A percentile compares a stretch with the other conserved stretches of the same genome.
These are phyloP conservation scores for Tineola bisselliella DNA, from an alignment of 2,888 invertebrate species.

Conservation along the genomic window DNA sequence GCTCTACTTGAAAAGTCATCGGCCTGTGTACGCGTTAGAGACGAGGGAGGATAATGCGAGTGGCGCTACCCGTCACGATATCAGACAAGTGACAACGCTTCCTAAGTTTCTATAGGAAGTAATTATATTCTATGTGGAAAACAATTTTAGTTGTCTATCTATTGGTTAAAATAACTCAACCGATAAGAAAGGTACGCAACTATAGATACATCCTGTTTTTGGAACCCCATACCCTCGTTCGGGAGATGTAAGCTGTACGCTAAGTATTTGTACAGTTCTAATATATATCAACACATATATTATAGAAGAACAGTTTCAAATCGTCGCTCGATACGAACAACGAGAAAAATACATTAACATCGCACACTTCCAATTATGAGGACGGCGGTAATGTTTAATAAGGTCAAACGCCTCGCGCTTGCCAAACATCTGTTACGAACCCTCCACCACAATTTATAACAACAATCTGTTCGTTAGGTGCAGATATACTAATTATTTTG, in stretches of 20 bases:
- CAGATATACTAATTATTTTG: background rate
- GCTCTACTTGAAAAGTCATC: conserved; percentile 38
- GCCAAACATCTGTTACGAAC: conserved; percentile 12
- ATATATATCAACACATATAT: too few species aligned
- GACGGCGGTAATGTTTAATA: conserved; percentile 10
- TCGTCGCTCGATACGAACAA: background rate
- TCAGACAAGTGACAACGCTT: background rate
- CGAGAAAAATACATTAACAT: background rate
- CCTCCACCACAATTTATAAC: conserved; percentile 8
- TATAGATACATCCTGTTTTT: too few species aligned
- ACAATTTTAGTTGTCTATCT: background rate
- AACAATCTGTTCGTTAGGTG: conserved; percentile 1
- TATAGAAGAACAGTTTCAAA: too few species aligned
- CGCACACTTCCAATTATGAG: conserved; percentile 8
- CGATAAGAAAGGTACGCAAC: too few species aligned
- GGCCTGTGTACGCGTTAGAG: conserved; percentile 23
- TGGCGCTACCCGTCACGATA: background rate
- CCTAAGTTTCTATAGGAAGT: conserved; percentile 5
- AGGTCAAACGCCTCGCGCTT: conserved; percentile 10
- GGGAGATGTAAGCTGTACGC: too few species aligned
- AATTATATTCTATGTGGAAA: background rate
- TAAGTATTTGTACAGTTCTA: too few species aligned
- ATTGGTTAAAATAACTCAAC: too few species aligned
- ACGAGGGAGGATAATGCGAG: background rate
- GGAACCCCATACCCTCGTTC: too few species aligned